These are phyloP conservation scores for Chloebia gouldiae DNA, from an alignment of 2,113 vertebrate genomes.

Conservation along the genomic window DNA sequence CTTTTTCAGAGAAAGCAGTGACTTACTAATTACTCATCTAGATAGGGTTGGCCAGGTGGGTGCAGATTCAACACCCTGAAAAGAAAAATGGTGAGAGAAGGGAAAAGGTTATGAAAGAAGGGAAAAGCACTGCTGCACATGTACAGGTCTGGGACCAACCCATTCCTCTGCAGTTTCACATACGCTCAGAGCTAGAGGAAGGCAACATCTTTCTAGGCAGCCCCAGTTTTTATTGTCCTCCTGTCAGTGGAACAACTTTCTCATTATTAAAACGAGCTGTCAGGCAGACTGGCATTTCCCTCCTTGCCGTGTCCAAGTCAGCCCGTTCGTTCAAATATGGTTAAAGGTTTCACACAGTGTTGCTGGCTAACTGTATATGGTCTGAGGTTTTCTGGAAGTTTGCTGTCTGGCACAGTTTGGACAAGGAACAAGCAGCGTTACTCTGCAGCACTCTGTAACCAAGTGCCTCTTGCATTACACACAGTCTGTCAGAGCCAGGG, in stretches of 20 bases:
- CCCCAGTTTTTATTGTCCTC: conserved; percentile 36
- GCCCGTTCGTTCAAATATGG: conserved; percentile 64
- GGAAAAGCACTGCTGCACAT: background rate
- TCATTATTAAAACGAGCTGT: conserved; percentile 55
- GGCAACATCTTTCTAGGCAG: background rate
- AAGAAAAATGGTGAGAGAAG: background rate
- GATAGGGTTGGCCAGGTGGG: background rate
- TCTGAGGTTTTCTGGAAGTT: conserved; percentile 62
- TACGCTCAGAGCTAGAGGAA: background rate
- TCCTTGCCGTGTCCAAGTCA: background rate
- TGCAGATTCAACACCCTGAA: background rate
- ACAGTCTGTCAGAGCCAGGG: background rate
- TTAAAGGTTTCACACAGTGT: conserved; percentile 43
- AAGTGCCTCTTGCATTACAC: conserved; percentile 49
- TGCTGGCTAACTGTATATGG: conserved; percentile 62
- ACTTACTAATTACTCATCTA: background rate
- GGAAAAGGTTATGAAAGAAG: background rate
- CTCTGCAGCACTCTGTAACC: background rate
- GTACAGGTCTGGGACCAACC: background rate
- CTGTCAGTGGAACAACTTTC: conserved; percentile 58
- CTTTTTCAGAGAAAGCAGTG: background rate
- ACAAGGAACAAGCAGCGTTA: background rate
- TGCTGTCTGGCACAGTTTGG: conserved; percentile 58
- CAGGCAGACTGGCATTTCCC: conserved; percentile 68
- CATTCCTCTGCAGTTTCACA: background rate